Base-by-base conservation (phyloP, 2,113 vertebrate species). In the Psephotus haematonotus region DNA sequence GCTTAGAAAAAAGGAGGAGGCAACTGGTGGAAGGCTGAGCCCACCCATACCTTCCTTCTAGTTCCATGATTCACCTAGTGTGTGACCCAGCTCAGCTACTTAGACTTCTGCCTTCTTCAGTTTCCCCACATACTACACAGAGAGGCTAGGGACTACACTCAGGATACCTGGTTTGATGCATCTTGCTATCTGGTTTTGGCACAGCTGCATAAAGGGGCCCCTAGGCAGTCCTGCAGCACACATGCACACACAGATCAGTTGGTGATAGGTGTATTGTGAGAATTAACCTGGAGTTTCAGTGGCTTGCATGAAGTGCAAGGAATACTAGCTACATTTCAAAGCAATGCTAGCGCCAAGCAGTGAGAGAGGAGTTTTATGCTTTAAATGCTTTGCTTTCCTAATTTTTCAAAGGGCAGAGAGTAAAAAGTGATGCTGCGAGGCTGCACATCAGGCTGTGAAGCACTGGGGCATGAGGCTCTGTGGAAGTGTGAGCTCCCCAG, bases 221-320 rank as follows among this genome's bases (percentile, higher is more conserved):
- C 44, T 11, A 3, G 33, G 50, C 41, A 3, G n/a, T 46, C 67
- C 49, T 29, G 49, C 7, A 33, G 35, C 4, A 0, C 27, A 15
- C 2, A 1, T 1, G 15, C 33, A 12, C 23, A 4, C 41, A 7
- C 29, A 9, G 0, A 20, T 3, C 39, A 11, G 35, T 7, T 0
- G 0, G n/a, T 1, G 4, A 13, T 1, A 14, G 8, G 16, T 3
- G 18, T 3, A 6, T 1, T 25, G 25, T 10, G 11, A 59, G 22
- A 76, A 23, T 2, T 23, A 67, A 24, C 13, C 9, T 11, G 0
- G n/a, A 25, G n/a, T 7, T 69, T 29, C 37, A 9, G 41, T 1
- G 13, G 22, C 50, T 63, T 11, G 19, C 55, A 14, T 12, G 62
- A 78, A 46, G 19, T 9, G 13, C 22, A 10, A 63, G 20, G 15